Conservation (phyloP, 2,888 invertebrate species). For the Agrilus cyanescens region DNA sequence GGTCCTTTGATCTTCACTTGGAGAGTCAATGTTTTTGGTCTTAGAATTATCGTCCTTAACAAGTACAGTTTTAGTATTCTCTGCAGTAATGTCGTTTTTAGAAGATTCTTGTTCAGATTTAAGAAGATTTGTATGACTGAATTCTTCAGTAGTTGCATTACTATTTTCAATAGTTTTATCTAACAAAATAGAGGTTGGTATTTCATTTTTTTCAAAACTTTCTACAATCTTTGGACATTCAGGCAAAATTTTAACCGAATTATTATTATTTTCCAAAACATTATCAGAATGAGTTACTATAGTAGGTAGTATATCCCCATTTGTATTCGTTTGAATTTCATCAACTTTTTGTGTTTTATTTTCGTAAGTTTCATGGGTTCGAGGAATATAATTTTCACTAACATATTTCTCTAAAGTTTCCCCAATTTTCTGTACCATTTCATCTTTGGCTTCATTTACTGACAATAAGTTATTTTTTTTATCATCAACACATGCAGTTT, state of each 20-base stretch:
- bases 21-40: conserved; percentile 28
- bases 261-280: not conserved
- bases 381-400: no score
- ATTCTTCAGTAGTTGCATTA: not conserved
- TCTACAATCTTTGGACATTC: not conserved
- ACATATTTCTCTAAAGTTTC: no score
- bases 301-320: no score
- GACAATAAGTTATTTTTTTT: not conserved
- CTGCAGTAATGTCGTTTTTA: not conserved
- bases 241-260: not conserved
- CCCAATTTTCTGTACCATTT: conserved; percentile 13
- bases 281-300: no score
- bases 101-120: not conserved
- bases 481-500: conserved; percentile 20
- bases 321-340: no score
- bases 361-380: no score
- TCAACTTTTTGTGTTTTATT: no score
- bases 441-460: conserved; percentile 10
- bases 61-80: not conserved
- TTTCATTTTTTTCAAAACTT: not conserved
- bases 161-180: not conserved
- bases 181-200: not conserved
- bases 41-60: conserved; percentile 1
- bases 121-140: conserved; percentile 1
- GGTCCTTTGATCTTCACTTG: conserved; percentile 35